Base-by-base conservation (phyloP, 1,140 invertebrate species). In the Fopius arisanus region DNA sequence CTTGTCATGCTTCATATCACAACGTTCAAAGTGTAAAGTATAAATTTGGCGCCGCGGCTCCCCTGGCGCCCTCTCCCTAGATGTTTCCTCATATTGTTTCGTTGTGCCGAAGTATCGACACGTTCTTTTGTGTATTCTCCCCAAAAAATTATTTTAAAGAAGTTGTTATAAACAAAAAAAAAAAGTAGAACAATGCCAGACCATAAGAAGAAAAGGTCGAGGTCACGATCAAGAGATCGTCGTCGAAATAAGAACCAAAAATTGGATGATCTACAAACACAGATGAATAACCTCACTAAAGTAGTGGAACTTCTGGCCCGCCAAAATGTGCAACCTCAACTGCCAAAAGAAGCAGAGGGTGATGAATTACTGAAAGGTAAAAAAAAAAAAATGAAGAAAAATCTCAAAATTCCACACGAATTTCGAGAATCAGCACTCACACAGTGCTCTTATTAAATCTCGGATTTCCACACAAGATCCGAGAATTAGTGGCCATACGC, bases 161-260 rank as follows among this genome's bases (percentile, higher is more conserved):
- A n/a, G n/a, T n/a, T n/a, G n/a, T n/a, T n/a, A n/a, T n/a, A n/a
- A n/a, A n/a, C n/a, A n/a, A n/a, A n/a, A n/a, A n/a, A 62, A 40
- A 40, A 12, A 59, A 63, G 26, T 54, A 7, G 2, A 54, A 54
- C 7, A 19, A 54, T 23, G 23, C 16, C 23, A 21, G 16, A 54
- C 19, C 16, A 70, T 40, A 33, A 59, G 26, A 70, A 37, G 33
- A 72, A 43, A 37, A 43, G 12, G 19, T 69, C 68, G 40, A 67
- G 73, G 43, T 74, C 73, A 63, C 51, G 41, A 9, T 74, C 73
- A 4, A 67, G 73, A 5, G 66, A 68, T n/a, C 19, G 68, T 3
- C 43, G 43, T 54, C 19, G 43, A 9, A 37, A 37, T 9, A 63
- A 41, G 40, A 12, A 43, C 14, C 16, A 19, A 67, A 9, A 74